A percentile compares a stretch with the other conserved stretches of the same genome.
Conservation (phyloP, 2,888 invertebrate genomes). For the Cryptosula pallasiana region DNA sequence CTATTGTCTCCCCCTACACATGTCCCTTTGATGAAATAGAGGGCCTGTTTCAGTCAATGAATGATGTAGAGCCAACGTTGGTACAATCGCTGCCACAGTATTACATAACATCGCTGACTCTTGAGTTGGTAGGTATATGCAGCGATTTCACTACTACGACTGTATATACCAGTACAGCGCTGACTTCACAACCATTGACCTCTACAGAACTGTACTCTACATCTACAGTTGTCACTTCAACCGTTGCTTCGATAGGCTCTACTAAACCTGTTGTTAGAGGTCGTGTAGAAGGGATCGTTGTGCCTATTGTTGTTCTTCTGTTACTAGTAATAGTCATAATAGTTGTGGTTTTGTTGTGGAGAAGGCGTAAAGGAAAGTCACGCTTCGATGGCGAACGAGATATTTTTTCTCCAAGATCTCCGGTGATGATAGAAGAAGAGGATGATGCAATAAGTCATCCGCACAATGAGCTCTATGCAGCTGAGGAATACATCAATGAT, state of each 20-base stretch:
- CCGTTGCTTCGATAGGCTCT: not conserved
- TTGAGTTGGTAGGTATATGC: constrained; percentile 10
- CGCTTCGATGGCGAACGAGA: not conserved
- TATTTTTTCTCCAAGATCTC: not conserved
- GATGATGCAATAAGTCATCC: not conserved
- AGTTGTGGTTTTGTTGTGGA: not conserved
- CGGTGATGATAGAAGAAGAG: not conserved
- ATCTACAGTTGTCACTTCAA: not conserved
- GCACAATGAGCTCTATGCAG: constrained; percentile 11
- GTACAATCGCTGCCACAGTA: not conserved
- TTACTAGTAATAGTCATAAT: not conserved
- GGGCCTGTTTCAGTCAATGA: not conserved
- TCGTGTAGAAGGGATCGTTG: not conserved
- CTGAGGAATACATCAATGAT: not conserved
- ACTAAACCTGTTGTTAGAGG: not conserved
- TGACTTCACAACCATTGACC: no score
- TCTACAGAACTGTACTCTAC: not conserved
- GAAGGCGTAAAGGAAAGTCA: not conserved
- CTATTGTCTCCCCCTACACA: constrained; percentile 7
- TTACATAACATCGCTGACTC: not conserved
- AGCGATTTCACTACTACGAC: not conserved
- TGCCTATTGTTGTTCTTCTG: not conserved
- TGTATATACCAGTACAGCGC: not conserved
- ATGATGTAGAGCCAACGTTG: not conserved
- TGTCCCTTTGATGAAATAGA: not conserved